Base-by-base conservation (phyloP, 2,888 invertebrate genomes). In the Coronaproctus castanopsis region DNA sequence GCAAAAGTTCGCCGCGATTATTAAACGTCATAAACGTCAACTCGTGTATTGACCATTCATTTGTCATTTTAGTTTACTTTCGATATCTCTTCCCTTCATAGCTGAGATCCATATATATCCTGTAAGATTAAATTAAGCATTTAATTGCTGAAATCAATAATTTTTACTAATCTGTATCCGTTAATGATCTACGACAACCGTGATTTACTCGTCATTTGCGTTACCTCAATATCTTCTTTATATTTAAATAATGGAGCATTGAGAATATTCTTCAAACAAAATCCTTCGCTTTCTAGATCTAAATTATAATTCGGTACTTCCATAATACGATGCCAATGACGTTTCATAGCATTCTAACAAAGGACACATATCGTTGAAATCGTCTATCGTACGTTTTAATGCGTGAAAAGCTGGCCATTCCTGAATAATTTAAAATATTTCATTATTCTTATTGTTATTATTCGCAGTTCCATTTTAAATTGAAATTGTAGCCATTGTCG, bases 401-500 rank as follows among this genome's bases (percentile, higher is more conserved):
- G 88, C 89, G 57, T 85, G 77, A 68, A 76, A 92, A 0, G 91
- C 90, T 0, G 87, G 87, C 90, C 90, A 91, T 58, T 86, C 83
- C n/a, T n/a, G n/a, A n/a, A n/a, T n/a, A n/a, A n/a, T n/a, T n/a
- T n/a, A n/a, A n/a, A n/a, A n/a, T n/a, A n/a, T n/a, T n/a, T n/a
- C n/a, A n/a, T n/a, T n/a, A n/a, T n/a, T n/a, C n/a, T n/a, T n/a
- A n/a, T n/a, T n/a, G n/a, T n/a, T n/a, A n/a, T n/a, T n/a, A n/a
- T n/a, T n/a, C n/a, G n/a, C n/a, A n/a, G n/a, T n/a, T n/a, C n/a
- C n/a, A n/a, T n/a, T n/a, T n/a, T n/a, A n/a, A n/a, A n/a, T n/a
- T n/a, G n/a, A n/a, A n/a, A n/a, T n/a, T n/a, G n/a, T n/a, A n/a
- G n/a, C n/a, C n/a, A n/a, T n/a, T n/a, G n/a, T n/a, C n/a, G n/a